Evolutionary conservation across 2,797 vertebrate species (phyloP).

Genomic region (Enteromius viviparus): DNA sequence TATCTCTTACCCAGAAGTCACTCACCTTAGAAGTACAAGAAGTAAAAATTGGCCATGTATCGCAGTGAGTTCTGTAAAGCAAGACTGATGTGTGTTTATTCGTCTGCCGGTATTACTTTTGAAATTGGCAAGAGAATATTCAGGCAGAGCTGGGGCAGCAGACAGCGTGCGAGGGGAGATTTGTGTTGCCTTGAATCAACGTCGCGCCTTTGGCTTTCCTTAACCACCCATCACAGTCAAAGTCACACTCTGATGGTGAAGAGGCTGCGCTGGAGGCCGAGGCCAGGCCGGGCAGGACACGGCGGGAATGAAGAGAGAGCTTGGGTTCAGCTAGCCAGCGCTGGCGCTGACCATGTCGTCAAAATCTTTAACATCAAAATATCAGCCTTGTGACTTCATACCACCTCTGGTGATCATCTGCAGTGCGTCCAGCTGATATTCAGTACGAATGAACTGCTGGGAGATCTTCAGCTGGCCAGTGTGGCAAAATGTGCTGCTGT

Average conservation of each 20-base stretch:
- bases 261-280: constrained; percentile 88
- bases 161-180: constrained; percentile 12
- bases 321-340: constrained; percentile 92
- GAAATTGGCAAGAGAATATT: neutral
- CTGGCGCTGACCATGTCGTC: constrained; percentile 88
- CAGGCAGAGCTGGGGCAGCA: neutral
- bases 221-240: constrained; percentile 77
- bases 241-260: constrained; percentile 90
- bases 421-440: neutral
- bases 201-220: constrained; percentile 57
- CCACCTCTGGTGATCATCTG: neutral
- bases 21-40: constrained; percentile 8
- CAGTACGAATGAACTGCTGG: neutral
- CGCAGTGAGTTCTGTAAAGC: neutral
- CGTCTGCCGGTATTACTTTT: neutral
- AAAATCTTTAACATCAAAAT: constrained; percentile 91
- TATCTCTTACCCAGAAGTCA: constrained; percentile 21
- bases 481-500: neutral
- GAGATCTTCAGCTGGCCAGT: neutral
- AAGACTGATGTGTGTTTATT: constrained; percentile 18
- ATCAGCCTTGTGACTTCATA: constrained; percentile 73
- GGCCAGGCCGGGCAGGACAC: constrained; percentile 73
- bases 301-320: constrained; percentile 66
- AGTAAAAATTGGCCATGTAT: neutral
- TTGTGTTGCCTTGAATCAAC: neutral